Evolutionary conservation across 2,113 vertebrate species (phyloP), one percentile per base, ranked within the genome.

Genomic region (Theristicus caerulescens): DNA sequence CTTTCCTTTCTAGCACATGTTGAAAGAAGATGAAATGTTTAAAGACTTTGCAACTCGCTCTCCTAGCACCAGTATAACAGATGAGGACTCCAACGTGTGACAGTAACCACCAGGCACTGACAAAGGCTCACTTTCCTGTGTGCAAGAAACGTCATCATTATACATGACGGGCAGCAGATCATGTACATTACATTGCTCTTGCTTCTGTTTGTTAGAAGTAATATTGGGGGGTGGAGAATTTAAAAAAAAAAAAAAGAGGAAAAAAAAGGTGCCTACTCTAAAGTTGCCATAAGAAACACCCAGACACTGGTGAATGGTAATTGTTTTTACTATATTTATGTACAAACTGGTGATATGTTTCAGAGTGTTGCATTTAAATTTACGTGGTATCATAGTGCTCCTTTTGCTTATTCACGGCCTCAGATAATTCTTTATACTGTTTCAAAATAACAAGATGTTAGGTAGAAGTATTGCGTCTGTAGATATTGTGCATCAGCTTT

Each of bases 11-110:
- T 94, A 99, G 99, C 99, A 99, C 97, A 99, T 99, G 99, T 87
- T 99, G 65, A 99, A 99, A 96, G 99, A 99, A 62, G 99, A 99
- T 1, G 99, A 99, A 83, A 98, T 99, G 98, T 99, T 99, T 93
- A 99, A 98, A 93, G 99, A 99, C 95, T 97, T 98, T 83, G 98
- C 98, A 0, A 97, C 98, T 31, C 69, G 98, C 76, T 99, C 99
- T 13, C 99, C 99, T 2, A 99, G 98, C 88, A 97, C 98, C 98
- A 99, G 99, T 71, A 98, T 99, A 49, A 99, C 99, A 32, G 99
- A 99, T 7, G 99, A 99, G 54, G 99, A 99, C 91, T 99, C 99
- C 26, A 99, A 98, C 0, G 98, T 99, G 92, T 99, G 98, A 99
- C 96, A 27, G 7, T 14, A 66, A 84, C 29, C 58, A 34, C 31